Conservation (phyloP, 2,888 invertebrate genomes). For the Zaprionus bogoriensis region DNA sequence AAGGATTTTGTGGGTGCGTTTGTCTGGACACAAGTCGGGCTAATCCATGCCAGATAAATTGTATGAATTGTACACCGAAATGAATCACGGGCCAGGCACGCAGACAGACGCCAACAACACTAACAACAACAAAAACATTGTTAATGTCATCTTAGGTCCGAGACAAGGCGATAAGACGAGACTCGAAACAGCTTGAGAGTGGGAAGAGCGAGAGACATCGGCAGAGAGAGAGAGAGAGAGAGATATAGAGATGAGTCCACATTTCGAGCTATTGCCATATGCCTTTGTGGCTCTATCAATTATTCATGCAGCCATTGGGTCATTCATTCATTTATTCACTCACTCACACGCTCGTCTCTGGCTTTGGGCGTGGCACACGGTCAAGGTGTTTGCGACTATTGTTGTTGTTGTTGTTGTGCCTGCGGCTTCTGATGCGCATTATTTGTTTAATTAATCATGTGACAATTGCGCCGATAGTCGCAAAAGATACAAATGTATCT, state of each 20-base stretch:
- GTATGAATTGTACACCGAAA: conserved; percentile 64
- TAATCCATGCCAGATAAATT: conserved; percentile 75
- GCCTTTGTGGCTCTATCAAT: conserved; percentile 55
- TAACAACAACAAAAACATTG: conserved; percentile 51
- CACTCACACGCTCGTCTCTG: conserved; percentile 36
- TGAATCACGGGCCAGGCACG: conserved; percentile 63
- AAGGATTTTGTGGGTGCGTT: conserved; percentile 66
- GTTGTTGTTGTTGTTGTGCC: conserved; percentile 28
- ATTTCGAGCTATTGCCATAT: conserved; percentile 51
- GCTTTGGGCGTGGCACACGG: conserved; percentile 60
- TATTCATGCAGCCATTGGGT: conserved; percentile 55
- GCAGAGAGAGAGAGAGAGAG: background rate
- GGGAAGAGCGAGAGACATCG: background rate
- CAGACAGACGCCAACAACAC: conserved; percentile 19
- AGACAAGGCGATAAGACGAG: conserved; percentile 64
- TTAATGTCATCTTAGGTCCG: conserved; percentile 57
- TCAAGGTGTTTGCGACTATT: conserved; percentile 43
- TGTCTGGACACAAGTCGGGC: conserved; percentile 38
- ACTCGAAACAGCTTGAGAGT: conserved; percentile 20
- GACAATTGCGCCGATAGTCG: conserved; percentile 58
- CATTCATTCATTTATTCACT: conserved; percentile 50
- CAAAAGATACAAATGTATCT: conserved; percentile 44
- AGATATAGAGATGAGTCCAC: conserved; percentile 53
- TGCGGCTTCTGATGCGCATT: conserved; percentile 40
- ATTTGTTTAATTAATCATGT: conserved; percentile 70